Conservation (phyloP, 2,888 invertebrate species). For the Dryobotodes eremita region DNA sequence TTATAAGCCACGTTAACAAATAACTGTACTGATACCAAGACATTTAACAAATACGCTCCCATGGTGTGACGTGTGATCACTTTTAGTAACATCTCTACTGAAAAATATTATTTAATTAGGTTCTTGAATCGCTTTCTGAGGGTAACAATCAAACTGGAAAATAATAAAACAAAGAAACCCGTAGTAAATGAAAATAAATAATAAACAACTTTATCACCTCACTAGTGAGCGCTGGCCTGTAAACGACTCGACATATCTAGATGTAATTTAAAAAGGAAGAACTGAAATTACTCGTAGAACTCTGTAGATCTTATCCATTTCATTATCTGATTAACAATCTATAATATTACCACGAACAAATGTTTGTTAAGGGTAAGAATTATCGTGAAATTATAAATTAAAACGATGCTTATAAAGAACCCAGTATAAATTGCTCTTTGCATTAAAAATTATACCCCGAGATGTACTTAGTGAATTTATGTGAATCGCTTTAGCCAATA, state of each 20-base stretch:
- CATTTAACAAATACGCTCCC: constrained; percentile 77
- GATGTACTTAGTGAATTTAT: constrained; percentile 85
- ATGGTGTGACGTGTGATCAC: constrained; percentile 48
- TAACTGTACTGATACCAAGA: constrained; percentile 79
- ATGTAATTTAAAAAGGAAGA: constrained; percentile 53
- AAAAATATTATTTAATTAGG: constrained; percentile 18
- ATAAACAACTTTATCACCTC: constrained; percentile 36
- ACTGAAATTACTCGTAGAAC: constrained; percentile 24
- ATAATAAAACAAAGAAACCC: constrained; percentile 22
- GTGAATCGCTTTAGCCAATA: constrained; percentile 87
- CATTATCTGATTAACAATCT: constrained; percentile 31
- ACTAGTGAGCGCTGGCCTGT: constrained; percentile 35
- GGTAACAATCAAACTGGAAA: constrained; percentile 22
- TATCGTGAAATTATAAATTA: constrained; percentile 44
- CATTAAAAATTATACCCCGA: constrained; percentile 80
- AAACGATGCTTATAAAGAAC: constrained; percentile 64
- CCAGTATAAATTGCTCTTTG: constrained; percentile 72
- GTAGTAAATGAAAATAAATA: constrained; percentile 44
- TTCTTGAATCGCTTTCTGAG: neutral
- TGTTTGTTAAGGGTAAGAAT: constrained; percentile 29
- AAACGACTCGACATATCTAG: constrained; percentile 43
- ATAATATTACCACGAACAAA: constrained; percentile 19
- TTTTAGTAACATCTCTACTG: neutral
- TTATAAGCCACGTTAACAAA: constrained; percentile 78
- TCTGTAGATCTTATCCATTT: constrained; percentile 19